A percentile compares a stretch with the other conserved stretches of the same genome.
phyloP scores from a whole-genome alignment of 2,797 vertebrate species.

The Myotis planiceps region DNA sequence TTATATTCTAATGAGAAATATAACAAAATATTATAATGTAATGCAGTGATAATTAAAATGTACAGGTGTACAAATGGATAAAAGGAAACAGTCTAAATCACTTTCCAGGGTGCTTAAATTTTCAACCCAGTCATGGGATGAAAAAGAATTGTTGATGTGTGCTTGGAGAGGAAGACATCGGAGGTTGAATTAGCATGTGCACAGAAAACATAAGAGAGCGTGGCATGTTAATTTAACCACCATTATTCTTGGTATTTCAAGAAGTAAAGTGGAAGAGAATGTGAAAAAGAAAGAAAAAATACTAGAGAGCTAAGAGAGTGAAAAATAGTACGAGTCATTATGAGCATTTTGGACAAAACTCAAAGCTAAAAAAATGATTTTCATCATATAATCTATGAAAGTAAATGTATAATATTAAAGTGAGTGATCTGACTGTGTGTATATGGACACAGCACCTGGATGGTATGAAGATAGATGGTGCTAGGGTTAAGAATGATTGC shows the following conservation, averaged over 20 bases:
- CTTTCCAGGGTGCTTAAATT: background rate
- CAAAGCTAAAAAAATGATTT: background rate
- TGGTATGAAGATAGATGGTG: background rate
- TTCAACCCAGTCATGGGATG: background rate
- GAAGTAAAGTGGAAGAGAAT: background rate
- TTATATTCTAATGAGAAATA: background rate
- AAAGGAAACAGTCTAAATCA: background rate
- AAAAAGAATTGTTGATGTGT: background rate
- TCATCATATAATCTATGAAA: background rate
- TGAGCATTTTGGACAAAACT: background rate
- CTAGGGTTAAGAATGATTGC: background rate
- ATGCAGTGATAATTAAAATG: background rate
- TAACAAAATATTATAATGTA: background rate
- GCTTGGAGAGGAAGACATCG: background rate
- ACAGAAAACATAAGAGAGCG: background rate
- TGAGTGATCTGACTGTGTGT: background rate
- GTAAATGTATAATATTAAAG: background rate
- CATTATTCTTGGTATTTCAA: background rate
- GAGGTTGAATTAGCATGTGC: background rate
- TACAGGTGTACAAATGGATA: background rate
- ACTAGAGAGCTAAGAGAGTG: background rate
- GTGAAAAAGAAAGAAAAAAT: background rate
- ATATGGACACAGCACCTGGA: rapidly evolving
- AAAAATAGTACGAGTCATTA: background rate
- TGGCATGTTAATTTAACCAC: background rate